Conservation (phyloP, 1,140 invertebrate genomes). For the Saccostrea cuccullata region DNA sequence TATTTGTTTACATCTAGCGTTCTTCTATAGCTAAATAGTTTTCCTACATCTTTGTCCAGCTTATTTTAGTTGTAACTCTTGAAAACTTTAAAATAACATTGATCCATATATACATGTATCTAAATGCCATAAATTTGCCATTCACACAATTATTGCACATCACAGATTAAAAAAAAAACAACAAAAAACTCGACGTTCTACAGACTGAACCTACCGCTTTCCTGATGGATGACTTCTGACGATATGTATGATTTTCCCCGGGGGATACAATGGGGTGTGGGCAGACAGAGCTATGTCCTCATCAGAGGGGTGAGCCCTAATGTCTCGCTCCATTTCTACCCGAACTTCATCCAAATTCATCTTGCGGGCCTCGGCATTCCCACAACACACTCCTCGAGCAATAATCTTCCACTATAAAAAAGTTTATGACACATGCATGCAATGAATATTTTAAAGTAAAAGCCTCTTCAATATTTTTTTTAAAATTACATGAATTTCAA, state of each 20-base stretch:
- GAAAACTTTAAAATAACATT: no score
- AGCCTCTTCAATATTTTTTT: no score
- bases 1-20: no score
- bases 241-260: slow-evolving; percentile 93
- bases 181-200: neutral
- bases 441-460: no score
- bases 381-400: slow-evolving; percentile 89
- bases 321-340: slow-evolving; percentile 68
- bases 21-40: no score
- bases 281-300: slow-evolving; percentile 82
- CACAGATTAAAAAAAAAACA: no score
- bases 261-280: slow-evolving; percentile 88
- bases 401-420: slow-evolving; percentile 91
- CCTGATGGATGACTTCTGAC: slow-evolving; percentile 92
- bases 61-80: no score
- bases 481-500: no score
- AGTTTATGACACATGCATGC: neutral
- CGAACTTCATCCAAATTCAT: slow-evolving; percentile 82
- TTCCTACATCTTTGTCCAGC: no score
- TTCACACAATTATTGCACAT: no score
- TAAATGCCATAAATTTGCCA: no score
- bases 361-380: slow-evolving; percentile 78
- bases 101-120: no score
- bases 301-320: slow-evolving; percentile 82
- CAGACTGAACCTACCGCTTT: slow-evolving; percentile 85